Conservation (phyloP, 2,797 vertebrate genomes). For the Sorex maritimensis region DNA sequence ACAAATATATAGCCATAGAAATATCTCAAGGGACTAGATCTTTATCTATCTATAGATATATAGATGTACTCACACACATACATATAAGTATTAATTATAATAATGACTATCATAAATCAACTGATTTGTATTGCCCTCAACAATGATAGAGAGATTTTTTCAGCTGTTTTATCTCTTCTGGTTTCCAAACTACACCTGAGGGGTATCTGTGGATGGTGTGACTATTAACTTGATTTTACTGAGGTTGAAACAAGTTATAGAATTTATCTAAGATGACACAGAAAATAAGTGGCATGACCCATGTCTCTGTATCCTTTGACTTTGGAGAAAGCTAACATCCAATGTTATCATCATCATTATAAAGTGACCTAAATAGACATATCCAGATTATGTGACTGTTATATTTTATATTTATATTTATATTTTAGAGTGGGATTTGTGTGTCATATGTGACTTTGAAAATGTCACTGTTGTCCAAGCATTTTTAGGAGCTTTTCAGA, state of each 20-base stretch:
- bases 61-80: no score
- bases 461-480: not conserved
- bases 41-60: no score
- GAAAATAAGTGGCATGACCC: not conserved
- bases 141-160: not conserved
- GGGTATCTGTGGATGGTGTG: not conserved
- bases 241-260: not conserved
- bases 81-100: no score
- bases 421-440: not conserved
- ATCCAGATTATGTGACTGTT: not conserved
- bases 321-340: constrained; percentile 35
- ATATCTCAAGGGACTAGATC: no score
- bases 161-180: not conserved
- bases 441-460: not conserved
- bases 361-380: not conserved
- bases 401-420: no score
- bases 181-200: not conserved
- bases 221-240: constrained; percentile 25
- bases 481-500: not conserved
- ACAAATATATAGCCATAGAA: no score
- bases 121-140: not conserved
- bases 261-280: not conserved
- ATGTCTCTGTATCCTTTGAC: not conserved
- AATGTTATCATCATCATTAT: not conserved
- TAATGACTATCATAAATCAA: not conserved